Evolutionary conservation across 2,888 invertebrate genomes (phyloP).

Genomic region (Mechanitis messenoides): DNA sequence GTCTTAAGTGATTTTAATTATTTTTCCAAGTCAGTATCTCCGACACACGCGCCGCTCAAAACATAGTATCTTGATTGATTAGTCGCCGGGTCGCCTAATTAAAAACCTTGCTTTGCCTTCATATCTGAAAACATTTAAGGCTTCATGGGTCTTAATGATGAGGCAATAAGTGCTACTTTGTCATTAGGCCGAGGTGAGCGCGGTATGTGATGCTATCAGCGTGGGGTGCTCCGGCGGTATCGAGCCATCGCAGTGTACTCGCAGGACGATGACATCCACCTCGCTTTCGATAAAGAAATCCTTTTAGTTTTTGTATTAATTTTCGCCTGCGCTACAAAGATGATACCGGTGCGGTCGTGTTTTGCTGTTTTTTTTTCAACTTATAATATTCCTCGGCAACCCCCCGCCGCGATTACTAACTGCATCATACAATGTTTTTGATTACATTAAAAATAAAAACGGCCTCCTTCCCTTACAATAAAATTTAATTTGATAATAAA

Average conservation of each 20-base stretch:
- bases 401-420: slow-evolving; percentile 27
- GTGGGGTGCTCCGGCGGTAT: slow-evolving; percentile 40
- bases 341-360: slow-evolving; percentile 39
- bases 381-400: slow-evolving; percentile 23
- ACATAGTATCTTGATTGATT: slow-evolving; percentile 40
- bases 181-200: slow-evolving; percentile 11
- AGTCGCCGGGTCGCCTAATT: slow-evolving; percentile 37
- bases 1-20: slow-evolving; percentile 19
- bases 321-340: slow-evolving; percentile 58
- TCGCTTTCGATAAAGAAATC: slow-evolving; percentile 60
- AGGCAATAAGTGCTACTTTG: slow-evolving; percentile 23
- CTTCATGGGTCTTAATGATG: slow-evolving; percentile 12
- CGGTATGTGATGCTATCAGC: slow-evolving; percentile 41
- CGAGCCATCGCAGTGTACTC: slow-evolving; percentile 48
- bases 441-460: slow-evolving; percentile 16
- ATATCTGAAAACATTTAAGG: slow-evolving; percentile 24
- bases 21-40: slow-evolving; percentile 25
- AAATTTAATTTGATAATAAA: slow-evolving; percentile 2
- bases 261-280: slow-evolving; percentile 64
- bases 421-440: slow-evolving; percentile 22
- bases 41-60: slow-evolving; percentile 30
- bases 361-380: slow-evolving; percentile 24
- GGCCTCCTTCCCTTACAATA: background rate
- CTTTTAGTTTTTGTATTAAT: slow-evolving; percentile 60
- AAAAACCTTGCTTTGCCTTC: slow-evolving; percentile 35